These are phyloP conservation scores for Coecobrya sp. DNA, from an alignment of 2,888 invertebrate species.

Conservation along the genomic window DNA sequence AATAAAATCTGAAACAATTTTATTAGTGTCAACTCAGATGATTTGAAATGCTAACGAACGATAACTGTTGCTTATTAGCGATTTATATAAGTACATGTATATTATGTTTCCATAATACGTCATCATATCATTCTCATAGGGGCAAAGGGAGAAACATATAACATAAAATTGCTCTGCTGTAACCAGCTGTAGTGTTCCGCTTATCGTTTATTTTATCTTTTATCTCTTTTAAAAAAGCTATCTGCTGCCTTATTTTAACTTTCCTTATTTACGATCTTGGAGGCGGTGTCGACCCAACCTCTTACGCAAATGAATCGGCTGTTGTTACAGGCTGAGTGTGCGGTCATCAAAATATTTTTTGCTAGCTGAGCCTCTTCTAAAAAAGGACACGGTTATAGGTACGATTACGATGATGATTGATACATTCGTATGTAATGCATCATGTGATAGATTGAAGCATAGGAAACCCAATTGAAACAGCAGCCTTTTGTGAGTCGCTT, in stretches of 20 bases:
- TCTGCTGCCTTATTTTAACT: neutral
- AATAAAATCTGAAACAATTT: no score
- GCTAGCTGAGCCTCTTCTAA: neutral
- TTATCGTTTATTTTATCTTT: neutral
- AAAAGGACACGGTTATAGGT: no score
- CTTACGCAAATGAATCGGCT: slow-evolving; percentile 23
- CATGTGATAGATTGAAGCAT: neutral
- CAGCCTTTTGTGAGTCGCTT: neutral
- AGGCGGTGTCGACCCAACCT: slow-evolving; percentile 40
- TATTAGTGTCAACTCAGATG: no score
- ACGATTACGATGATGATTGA: neutral
- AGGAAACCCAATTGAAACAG: neutral
- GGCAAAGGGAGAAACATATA: no score
- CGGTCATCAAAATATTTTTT: neutral
- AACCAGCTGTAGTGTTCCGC: no score
- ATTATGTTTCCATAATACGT: no score
- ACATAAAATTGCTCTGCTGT: no score
- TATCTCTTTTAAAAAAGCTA: neutral
- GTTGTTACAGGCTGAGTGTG: neutral
- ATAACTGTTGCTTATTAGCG: no score
- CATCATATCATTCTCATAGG: no score
- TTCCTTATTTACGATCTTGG: neutral
- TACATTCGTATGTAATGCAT: neutral
- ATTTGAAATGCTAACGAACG: no score
- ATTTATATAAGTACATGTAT: no score